These are phyloP conservation scores for Oxycera nigricornis DNA, from an alignment of 2,888 invertebrate genomes.

Conservation along the genomic window DNA sequence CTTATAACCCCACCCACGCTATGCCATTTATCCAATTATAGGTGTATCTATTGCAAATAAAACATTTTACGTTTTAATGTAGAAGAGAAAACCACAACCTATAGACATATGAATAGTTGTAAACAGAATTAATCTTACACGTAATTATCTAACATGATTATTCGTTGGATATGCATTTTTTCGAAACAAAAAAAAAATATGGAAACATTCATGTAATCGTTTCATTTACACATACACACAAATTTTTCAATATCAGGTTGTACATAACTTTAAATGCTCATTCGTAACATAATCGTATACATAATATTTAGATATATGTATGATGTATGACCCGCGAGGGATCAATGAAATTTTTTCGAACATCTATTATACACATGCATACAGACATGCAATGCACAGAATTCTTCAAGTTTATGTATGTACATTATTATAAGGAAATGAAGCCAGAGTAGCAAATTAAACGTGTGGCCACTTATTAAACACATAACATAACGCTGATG, in stretches of 20 bases:
- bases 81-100: not conserved
- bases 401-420: constrained; percentile 35
- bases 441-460: constrained; percentile 26
- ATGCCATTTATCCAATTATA: constrained; percentile 40
- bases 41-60: not conserved
- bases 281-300: constrained; percentile 16
- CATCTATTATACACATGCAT: not conserved
- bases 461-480: constrained; percentile 34
- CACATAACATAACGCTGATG: not conserved
- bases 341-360: constrained; percentile 9
- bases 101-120: constrained; percentile 24
- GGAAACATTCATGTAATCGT: too few species aligned
- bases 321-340: not conserved
- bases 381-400: constrained; percentile 31
- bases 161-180: constrained; percentile 42
- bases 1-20: constrained; percentile 35
- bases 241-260: constrained; percentile 31
- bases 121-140: not conserved
- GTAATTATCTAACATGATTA: constrained; percentile 35
- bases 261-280: constrained; percentile 45
- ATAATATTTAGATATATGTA: not conserved
- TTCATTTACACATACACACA: constrained; percentile 27
- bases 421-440: constrained; percentile 33
- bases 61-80: constrained; percentile 12
- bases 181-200: too few species aligned